Evolutionary conservation across 1,140 invertebrate species (phyloP).

Genomic region (Triops longicaudatus): DNA sequence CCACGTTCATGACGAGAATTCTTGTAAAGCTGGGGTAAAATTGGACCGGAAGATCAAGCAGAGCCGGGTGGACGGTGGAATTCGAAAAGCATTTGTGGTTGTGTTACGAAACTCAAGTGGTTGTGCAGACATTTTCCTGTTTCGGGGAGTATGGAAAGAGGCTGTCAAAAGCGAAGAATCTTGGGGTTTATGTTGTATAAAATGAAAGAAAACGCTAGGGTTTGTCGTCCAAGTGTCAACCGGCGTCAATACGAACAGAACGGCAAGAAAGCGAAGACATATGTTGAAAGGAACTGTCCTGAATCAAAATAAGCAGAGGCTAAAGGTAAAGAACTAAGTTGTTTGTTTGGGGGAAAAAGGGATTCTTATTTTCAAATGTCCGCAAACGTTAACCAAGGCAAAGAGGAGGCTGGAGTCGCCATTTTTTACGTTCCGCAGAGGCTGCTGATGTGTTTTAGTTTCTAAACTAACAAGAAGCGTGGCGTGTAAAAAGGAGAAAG

Average conservation of each 20-base stretch:
- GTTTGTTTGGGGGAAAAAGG: background rate
- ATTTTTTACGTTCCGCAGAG: constrained; percentile 12
- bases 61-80: background rate
- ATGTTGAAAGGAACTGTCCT: background rate
- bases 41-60: background rate
- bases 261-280: too few species aligned
- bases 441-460: constrained; percentile 6
- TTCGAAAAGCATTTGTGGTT: constrained; percentile 1
- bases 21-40: background rate
- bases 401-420: constrained; percentile 13
- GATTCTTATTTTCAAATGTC: background rate
- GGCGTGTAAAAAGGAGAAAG: background rate
- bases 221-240: too few species aligned
- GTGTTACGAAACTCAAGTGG: constrained; percentile 7
- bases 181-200: too few species aligned
- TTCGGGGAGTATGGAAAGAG: too few species aligned
- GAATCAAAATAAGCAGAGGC: constrained; percentile 8
- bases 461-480: background rate
- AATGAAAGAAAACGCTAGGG: too few species aligned
- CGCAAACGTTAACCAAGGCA: constrained; percentile 5
- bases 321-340: background rate
- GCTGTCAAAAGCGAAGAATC: too few species aligned
- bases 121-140: background rate
- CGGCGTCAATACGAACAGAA: too few species aligned
- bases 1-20: background rate